Conservation (phyloP, 2,113 vertebrate species). For the Bombycilla garrulus region DNA sequence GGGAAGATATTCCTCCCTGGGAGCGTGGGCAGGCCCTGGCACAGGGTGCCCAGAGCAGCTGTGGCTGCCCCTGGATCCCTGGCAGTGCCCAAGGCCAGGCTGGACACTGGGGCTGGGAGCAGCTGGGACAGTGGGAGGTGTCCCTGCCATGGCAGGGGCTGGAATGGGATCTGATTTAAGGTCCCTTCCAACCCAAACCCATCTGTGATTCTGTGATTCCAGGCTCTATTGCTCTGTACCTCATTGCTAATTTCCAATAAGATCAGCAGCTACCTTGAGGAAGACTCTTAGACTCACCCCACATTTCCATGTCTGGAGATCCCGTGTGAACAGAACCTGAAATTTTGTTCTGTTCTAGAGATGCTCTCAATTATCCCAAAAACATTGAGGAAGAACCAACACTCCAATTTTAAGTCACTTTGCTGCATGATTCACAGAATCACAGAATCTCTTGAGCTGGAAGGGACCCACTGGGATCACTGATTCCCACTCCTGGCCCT, state of each 20-base stretch:
- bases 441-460: neutral
- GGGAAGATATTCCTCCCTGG: rapidly evolving
- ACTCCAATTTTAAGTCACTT: neutral
- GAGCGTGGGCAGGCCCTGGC: neutral
- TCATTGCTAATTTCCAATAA: neutral
- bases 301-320: neutral
- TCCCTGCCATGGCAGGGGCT: neutral
- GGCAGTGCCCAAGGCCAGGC: neutral
- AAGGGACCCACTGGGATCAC: neutral
- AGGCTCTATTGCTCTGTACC: neutral
- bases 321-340: neutral
- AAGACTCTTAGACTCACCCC: neutral
- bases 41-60: neutral
- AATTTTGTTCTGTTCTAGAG: rapidly evolving
- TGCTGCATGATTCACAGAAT: neutral
- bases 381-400: neutral
- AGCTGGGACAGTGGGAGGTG: neutral
- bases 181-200: neutral
- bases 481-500: rapidly evolving
- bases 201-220: neutral
- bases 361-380: neutral
- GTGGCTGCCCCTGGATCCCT: neutral
- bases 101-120: neutral
- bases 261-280: neutral
- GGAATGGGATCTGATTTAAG: rapidly evolving